Conservation (phyloP, 2,888 invertebrate species). For the Hemistola chrysoprasaria region DNA sequence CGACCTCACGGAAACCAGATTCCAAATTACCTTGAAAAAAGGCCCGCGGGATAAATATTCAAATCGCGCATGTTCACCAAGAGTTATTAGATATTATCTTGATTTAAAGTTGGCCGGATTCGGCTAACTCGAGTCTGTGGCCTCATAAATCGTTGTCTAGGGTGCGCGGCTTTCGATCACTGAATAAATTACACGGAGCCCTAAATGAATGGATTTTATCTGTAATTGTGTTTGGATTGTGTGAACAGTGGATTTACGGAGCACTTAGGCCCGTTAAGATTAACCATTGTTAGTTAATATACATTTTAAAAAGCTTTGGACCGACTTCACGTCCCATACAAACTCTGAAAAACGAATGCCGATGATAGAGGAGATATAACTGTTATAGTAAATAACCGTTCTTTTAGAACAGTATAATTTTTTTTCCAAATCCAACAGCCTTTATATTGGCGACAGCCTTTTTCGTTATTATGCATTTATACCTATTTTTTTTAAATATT, state of each 20-base stretch:
- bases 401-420: too few species aligned
- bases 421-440: too few species aligned
- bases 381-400: too few species aligned
- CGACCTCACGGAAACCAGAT: too few species aligned
- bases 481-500: too few species aligned
- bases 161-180: slow-evolving; percentile 19
- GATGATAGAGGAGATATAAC: too few species aligned
- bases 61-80: slow-evolving; percentile 14
- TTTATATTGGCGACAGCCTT: too few species aligned
- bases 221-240: slow-evolving; percentile 20
- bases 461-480: too few species aligned
- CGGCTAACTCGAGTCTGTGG: slow-evolving; percentile 15
- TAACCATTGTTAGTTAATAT: not conserved
- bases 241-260: slow-evolving; percentile 13
- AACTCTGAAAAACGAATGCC: too few species aligned
- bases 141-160: slow-evolving; percentile 18
- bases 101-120: slow-evolving; percentile 16
- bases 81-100: slow-evolving; percentile 21
- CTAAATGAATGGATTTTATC: slow-evolving; percentile 23
- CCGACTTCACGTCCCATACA: too few species aligned
- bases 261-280: not conserved
- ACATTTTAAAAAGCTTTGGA: not conserved
- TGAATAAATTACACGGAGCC: slow-evolving; percentile 22
- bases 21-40: slow-evolving; percentile 10
- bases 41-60: slow-evolving; percentile 15